A percentile compares a stretch with the other conserved stretches of the same genome.
These are phyloP conservation scores for Popillia japonica DNA, from an alignment of 1,140 invertebrate species.

Conservation along the genomic window DNA sequence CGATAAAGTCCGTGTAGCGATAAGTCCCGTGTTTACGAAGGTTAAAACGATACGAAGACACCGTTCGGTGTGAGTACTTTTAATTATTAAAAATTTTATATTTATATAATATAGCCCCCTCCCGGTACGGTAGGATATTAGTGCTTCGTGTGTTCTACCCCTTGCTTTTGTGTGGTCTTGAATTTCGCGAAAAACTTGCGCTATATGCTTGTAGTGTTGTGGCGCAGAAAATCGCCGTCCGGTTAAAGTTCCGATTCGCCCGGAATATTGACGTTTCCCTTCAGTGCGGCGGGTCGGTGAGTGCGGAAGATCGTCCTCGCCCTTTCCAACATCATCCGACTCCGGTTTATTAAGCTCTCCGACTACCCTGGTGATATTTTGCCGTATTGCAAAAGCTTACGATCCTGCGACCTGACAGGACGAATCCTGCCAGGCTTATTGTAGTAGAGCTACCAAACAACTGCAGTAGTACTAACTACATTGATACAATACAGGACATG, in stretches of 20 bases:
- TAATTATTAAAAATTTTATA: not conserved
- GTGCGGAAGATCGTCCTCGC: constrained; percentile 40
- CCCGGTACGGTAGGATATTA: too few relatives aligned
- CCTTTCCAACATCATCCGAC: constrained; percentile 23
- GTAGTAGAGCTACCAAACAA: not conserved
- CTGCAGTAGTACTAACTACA: too few relatives aligned
- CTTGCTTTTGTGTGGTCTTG: constrained; percentile 35
- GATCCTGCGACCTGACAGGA: constrained; percentile 43
- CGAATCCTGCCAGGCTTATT: constrained; percentile 10
- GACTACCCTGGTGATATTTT: constrained; percentile 49
- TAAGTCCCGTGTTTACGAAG: constrained; percentile 18
- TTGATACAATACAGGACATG: constrained; percentile 3
- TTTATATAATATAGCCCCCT: too few relatives aligned
- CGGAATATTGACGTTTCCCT: constrained; percentile 48
- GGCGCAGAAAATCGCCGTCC: constrained; percentile 52
- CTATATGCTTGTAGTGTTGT: constrained; percentile 46
- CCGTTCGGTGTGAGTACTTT: not conserved
- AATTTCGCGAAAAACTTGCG: constrained; percentile 46
- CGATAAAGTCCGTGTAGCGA: not conserved
- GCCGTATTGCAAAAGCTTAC: constrained; percentile 51
- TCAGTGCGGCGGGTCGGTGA: constrained; percentile 47
- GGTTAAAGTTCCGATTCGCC: constrained; percentile 47
- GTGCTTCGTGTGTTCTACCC: not conserved
- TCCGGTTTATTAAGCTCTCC: constrained; percentile 37
- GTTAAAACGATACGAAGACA: too few relatives aligned